Evolutionary conservation across 2,888 invertebrate species (phyloP), one percentile per base, ranked within the genome.

Genomic region (Molorchus minor): DNA sequence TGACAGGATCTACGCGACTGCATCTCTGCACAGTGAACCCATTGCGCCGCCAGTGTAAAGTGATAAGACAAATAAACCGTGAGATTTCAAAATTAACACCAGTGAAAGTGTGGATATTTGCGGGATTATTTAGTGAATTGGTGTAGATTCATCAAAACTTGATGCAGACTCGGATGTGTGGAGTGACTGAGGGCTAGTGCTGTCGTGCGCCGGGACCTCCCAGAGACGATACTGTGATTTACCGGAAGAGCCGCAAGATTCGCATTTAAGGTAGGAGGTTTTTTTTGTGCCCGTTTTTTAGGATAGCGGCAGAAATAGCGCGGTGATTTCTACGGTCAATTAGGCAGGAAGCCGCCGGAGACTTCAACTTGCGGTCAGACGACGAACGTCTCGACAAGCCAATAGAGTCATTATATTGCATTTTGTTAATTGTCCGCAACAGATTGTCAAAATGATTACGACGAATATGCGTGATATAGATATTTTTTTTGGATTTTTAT

Each of bases 1-100:
- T 43, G 56, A 35, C 17, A 44, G 30, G 5, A 15, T 8, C 56
- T 25, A 55, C 45, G 33, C 19, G 41, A 16, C 53, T 15, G 25
- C 43, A 35, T 15, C 53, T 35, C 12, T 40, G 25, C 38, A 19
- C 49, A 45, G 65, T 69, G 68, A 57, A 68, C 64, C 59, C 65
- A 64, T 63, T 69, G 53, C 58, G 56, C 47, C 46, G 19, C 40
- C 54, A 43, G 74, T 71, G 72, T 60, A 59, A 73, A 74, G 73
- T 74, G 74, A 68, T 69, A 65, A 68, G 43, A 63, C 62, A 71
- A 73, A 73, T 68, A 73, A 62, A 58, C 62, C 51, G 64, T 64
- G 67, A 67, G 72, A 73, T 76, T 76, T 77, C 75, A 70, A 75
- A 76, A 75, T 76, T 76, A 76, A 64, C 75, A 73, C 72, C 71